These are phyloP conservation scores for Rostratula benghalensis DNA, from an alignment of 2,113 vertebrate species.

Conservation along the genomic window DNA sequence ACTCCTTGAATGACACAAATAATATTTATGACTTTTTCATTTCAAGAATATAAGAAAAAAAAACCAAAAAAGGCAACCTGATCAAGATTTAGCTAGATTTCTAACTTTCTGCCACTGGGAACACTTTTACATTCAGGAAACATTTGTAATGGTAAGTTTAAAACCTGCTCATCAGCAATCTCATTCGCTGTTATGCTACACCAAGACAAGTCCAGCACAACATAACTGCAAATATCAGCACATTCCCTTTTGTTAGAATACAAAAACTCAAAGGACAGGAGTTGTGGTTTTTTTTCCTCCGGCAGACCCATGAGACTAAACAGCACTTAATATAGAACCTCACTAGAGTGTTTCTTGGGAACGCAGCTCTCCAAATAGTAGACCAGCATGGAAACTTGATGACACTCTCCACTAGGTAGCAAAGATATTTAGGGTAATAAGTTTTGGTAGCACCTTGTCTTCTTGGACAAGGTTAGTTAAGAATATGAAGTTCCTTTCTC, in stretches of 20 bases:
- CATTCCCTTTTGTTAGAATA: not conserved
- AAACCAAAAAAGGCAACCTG: too few species aligned
- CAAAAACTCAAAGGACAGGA: not conserved
- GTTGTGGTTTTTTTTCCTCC: not conserved
- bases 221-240: not conserved
- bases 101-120: not conserved
- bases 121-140: not conserved
- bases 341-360: not conserved
- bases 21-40: not conserved
- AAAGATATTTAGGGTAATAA: not conserved
- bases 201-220: not conserved
- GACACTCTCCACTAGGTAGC: not conserved
- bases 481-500: not conserved
- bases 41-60: not conserved
- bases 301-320: not conserved
- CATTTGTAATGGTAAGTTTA: not conserved
- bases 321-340: not conserved
- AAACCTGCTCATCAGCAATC: slow-evolving; percentile 4
- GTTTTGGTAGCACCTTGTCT: not conserved
- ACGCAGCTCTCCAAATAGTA: not conserved
- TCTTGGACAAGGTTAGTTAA: not conserved
- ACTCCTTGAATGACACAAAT: not conserved
- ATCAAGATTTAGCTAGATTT: not conserved
- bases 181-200: not conserved
- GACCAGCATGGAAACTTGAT: not conserved